Percentiles rank a stretch among this genome's conserved stretches.
These are phyloP conservation scores for Neotoma lepida DNA, from an alignment of 2,113 vertebrate species.

Conservation along the genomic window DNA sequence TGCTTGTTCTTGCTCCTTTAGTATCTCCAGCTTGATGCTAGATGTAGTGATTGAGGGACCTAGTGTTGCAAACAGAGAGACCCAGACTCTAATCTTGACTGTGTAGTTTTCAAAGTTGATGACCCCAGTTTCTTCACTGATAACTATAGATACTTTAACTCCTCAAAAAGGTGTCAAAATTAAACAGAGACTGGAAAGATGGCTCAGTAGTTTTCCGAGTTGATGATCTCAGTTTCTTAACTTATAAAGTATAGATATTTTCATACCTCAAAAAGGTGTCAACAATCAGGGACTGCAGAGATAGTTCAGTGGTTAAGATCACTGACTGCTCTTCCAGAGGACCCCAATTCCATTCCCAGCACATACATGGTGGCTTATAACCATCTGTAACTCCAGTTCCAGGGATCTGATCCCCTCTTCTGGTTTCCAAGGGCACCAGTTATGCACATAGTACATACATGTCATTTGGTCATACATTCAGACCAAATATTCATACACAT, in stretches of 20 bases:
- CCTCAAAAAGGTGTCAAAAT: neutral
- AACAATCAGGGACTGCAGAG: neutral
- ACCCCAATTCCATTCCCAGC: neutral
- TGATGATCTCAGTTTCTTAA: neutral
- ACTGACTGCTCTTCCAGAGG: neutral
- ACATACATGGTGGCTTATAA: neutral
- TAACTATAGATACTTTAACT: neutral
- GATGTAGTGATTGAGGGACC: too few species aligned
- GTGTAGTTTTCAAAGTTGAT: neutral
- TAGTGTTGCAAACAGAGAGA: neutral
- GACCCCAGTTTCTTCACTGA: neutral
- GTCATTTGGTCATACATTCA: too few species aligned
- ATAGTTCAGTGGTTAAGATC: neutral
- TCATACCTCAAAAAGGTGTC: neutral
- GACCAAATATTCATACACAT: neutral
- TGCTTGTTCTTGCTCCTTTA: neutral
- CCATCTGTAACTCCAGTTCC: neutral
- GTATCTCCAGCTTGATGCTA: neutral
- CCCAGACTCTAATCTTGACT: neutral
- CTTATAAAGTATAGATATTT: neutral
- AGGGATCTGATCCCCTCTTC: neutral
- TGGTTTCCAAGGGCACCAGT: neutral
- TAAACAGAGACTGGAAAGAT: too few species aligned
- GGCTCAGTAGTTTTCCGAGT: neutral
- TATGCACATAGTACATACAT: neutral